A percentile compares a stretch with the other conserved stretches of the same genome.
Evolutionary conservation across 2,113 vertebrate species (phyloP).

Genomic region (Pica pica): DNA sequence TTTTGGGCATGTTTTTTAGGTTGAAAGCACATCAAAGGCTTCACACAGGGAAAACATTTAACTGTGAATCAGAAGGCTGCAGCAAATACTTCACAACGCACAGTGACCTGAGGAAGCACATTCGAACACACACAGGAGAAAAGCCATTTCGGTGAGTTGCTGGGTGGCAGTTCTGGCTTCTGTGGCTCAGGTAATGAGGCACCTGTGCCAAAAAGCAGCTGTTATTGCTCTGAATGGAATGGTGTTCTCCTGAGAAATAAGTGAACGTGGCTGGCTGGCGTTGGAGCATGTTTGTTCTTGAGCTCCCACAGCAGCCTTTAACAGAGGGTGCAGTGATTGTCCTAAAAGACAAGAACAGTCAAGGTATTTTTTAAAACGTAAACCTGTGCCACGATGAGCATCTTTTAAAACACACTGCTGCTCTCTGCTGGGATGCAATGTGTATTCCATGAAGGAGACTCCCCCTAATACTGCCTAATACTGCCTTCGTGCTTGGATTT

Average conservation of each 20-base stretch:
- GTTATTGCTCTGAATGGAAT: not conserved
- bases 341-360: not conserved
- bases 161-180: not conserved
- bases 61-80: conserved; percentile 99
- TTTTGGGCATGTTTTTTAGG: conserved; percentile 70
- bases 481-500: not conserved
- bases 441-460: not conserved
- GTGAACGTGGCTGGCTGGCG: not conserved
- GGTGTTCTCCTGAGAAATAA: not conserved
- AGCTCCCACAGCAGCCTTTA: not conserved
- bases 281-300: not conserved
- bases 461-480: too few relatives aligned
- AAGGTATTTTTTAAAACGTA: not conserved
- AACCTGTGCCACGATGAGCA: not conserved
- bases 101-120: conserved; percentile 98
- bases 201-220: not conserved
- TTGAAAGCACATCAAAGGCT: conserved; percentile 98
- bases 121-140: conserved; percentile 97
- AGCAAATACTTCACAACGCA: conserved; percentile 99
- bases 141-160: conserved; percentile 90
- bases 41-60: conserved; percentile 99
- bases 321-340: not conserved
- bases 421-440: not conserved
- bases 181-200: not conserved
- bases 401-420: not conserved